Percentiles rank a stretch among this genome's conserved stretches.
These are phyloP conservation scores for Archaeoteleia sp. DNA, from an alignment of 2,888 invertebrate genomes.

Conservation along the genomic window DNA sequence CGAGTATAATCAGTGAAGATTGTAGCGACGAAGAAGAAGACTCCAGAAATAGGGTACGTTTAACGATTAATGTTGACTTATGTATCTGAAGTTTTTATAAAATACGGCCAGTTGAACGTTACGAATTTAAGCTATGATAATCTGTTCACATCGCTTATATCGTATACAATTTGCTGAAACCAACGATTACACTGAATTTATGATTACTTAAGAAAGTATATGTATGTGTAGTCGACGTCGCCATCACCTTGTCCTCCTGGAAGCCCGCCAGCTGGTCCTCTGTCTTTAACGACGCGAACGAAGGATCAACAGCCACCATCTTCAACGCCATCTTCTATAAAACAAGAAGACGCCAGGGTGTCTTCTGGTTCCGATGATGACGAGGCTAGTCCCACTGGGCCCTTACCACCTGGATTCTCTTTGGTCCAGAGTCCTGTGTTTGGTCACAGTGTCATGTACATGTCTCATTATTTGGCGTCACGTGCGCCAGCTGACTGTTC, in stretches of 20 bases:
- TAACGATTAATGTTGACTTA: too few species aligned
- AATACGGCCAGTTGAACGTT: too few species aligned
- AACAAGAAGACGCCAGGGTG: constrained; percentile 69
- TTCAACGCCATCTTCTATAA: constrained; percentile 66
- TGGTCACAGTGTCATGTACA: constrained; percentile 92
- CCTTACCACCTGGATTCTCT: constrained; percentile 81
- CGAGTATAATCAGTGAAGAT: constrained; percentile 74
- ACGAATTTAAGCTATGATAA: too few species aligned
- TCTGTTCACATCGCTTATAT: too few species aligned
- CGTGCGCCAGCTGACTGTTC: constrained; percentile 71
- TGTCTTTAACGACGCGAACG: constrained; percentile 70
- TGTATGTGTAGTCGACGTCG: constrained; percentile 65
- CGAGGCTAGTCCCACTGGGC: constrained; percentile 77
- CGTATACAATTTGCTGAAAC: not conserved
- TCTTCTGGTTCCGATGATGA: constrained; percentile 77
- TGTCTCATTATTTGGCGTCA: constrained; percentile 89
- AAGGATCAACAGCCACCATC: constrained; percentile 70
- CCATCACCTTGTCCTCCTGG: constrained; percentile 71
- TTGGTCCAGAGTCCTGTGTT: constrained; percentile 92
- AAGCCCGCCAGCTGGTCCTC: constrained; percentile 69
- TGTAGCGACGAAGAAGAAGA: constrained; percentile 77
- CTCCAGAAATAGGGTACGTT: constrained; percentile 72
- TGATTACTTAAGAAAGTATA: too few species aligned
- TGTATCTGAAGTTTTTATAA: too few species aligned
- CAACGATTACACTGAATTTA: not conserved